A percentile compares a stretch with the other conserved stretches of the same genome.
These are phyloP conservation scores for Acropternis orthonyx DNA, from an alignment of 2,797 vertebrate genomes.

Conservation along the genomic window DNA sequence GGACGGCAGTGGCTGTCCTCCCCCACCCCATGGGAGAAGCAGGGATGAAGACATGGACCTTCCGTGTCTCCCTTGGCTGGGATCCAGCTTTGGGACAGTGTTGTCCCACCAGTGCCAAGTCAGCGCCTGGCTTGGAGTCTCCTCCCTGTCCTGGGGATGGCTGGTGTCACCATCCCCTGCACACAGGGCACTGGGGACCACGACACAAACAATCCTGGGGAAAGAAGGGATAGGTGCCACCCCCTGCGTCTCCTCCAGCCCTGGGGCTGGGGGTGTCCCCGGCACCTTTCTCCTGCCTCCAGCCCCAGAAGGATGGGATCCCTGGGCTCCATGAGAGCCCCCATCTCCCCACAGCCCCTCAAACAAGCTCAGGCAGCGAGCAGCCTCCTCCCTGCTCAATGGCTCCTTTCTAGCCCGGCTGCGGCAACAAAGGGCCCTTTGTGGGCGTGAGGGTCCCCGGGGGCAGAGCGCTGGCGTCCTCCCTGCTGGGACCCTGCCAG, in stretches of 20 bases:
- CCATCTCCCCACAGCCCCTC: not conserved
- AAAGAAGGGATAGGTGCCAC: not conserved
- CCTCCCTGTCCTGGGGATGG: not conserved
- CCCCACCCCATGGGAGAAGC: accelerated
- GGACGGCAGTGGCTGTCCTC: not conserved
- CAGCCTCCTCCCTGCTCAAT: not conserved
- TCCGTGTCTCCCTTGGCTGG: not conserved
- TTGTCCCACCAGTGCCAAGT: not conserved
- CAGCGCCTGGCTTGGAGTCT: not conserved
- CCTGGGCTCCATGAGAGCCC: not conserved
- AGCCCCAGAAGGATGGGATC: not conserved
- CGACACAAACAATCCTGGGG: accelerated
- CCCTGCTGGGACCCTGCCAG: not conserved
- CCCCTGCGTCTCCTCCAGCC: not conserved
- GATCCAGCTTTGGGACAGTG: not conserved
- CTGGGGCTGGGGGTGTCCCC: not conserved
- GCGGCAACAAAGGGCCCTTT: conserved; percentile 40
- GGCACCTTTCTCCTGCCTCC: not conserved
- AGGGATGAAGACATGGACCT: not conserved
- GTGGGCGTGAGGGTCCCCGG: not conserved
- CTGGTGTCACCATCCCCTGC: not conserved
- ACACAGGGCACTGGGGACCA: accelerated
- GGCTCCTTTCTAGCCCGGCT: not conserved
- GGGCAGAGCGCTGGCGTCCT: not conserved
- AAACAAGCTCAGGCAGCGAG: not conserved